Percentiles rank a stretch among this genome's conserved stretches.
Conservation (phyloP, 2,797 vertebrate genomes). For the Petrocephalus schoutedeni region DNA sequence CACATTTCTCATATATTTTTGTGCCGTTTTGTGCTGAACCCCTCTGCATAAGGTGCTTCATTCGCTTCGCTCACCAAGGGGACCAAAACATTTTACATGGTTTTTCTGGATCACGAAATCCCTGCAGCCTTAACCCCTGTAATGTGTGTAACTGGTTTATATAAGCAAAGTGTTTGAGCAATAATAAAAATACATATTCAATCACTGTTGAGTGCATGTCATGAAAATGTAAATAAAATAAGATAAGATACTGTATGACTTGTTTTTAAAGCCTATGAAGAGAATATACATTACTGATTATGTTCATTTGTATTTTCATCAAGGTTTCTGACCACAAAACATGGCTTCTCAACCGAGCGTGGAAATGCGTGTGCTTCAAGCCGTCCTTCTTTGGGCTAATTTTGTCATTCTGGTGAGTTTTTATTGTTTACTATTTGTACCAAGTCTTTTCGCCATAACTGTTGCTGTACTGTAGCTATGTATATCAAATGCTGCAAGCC, state of each 20-base stretch:
- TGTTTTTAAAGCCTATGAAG: background rate
- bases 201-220: background rate
- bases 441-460: background rate
- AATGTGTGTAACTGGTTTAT: background rate
- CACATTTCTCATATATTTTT: background rate
- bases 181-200: background rate
- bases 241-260: background rate
- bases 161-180: background rate
- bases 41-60: background rate
- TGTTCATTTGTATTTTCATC: background rate
- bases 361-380: conserved; percentile 7
- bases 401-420: background rate
- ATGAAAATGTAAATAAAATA: background rate
- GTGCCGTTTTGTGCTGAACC: background rate
- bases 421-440: background rate
- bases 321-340: background rate
- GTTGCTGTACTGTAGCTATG: background rate
- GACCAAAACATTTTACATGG: background rate
- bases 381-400: conserved; percentile 21
- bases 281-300: background rate
- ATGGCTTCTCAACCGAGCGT: conserved; percentile 4
- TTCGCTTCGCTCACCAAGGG: background rate
- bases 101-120: background rate
- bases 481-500: background rate
- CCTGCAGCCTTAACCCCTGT: background rate